Evolutionary conservation across 1,140 invertebrate species (phyloP).

Genomic region (Drosophila murphyi): DNA sequence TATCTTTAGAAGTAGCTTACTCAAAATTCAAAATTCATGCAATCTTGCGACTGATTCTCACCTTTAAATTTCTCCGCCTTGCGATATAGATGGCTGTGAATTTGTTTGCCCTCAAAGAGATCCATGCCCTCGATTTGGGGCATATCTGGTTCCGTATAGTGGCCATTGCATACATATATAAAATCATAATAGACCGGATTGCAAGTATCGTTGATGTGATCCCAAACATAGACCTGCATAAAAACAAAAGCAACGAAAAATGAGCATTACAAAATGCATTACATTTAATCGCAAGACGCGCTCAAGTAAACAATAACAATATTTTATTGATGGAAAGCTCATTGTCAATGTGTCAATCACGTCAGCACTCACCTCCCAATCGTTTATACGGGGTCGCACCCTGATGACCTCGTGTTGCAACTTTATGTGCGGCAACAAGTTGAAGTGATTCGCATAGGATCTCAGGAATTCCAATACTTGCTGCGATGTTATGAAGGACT

Average conservation of each 20-base stretch:
- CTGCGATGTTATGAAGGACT: conserved; percentile 92
- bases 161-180: conserved; percentile 94
- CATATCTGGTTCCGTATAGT: conserved; percentile 89
- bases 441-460: conserved; percentile 90
- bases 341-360: background rate
- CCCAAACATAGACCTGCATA: conserved; percentile 84
- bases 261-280: background rate
- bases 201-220: conserved; percentile 86
- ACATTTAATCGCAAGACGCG: conserved; percentile 18
- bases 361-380: conserved; percentile 82
- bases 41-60: conserved; percentile 46
- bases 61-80: conserved; percentile 88
- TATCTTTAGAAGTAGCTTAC: conserved; percentile 6
- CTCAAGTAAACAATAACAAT: conserved; percentile 14
- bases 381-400: conserved; percentile 70
- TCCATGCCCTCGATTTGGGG: conserved; percentile 88
- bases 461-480: conserved; percentile 94
- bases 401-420: conserved; percentile 83
- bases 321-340: background rate
- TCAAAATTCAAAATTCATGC: too few relatives aligned
- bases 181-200: conserved; percentile 89
- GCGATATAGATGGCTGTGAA: conserved; percentile 95
- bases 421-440: conserved; percentile 68
- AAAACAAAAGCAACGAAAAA: conserved; percentile 1
- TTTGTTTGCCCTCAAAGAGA: conserved; percentile 88